phyloP scores from a whole-genome alignment of 2,797 vertebrate genomes.

The Manis crassicaudata region DNA sequence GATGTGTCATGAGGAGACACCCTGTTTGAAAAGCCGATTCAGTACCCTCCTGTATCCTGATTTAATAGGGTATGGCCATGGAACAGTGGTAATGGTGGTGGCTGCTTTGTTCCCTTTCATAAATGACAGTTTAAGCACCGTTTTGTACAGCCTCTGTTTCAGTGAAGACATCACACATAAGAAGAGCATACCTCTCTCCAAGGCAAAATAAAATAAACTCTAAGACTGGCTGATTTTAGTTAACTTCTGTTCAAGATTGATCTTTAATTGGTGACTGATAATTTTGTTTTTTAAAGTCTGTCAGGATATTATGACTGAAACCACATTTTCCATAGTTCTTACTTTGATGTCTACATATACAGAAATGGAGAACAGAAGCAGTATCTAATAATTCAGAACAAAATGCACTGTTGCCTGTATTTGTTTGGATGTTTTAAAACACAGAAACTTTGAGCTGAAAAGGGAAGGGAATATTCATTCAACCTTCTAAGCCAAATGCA shows the following conservation, averaged over 20 bases:
- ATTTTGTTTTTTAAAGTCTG: constrained; percentile 26
- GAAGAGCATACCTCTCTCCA: constrained; percentile 26
- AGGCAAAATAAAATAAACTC: constrained; percentile 33
- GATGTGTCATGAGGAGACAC: constrained; percentile 59
- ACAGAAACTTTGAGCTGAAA: constrained; percentile 31
- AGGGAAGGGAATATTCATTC: neutral
- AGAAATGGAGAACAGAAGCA: constrained; percentile 44
- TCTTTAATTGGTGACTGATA: constrained; percentile 5
- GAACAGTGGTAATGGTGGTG: neutral
- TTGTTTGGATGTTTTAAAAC: constrained; percentile 24
- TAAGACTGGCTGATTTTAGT: constrained; percentile 30
- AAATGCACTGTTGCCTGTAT: constrained; percentile 26
- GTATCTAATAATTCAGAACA: constrained; percentile 35
- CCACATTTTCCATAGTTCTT: neutral
- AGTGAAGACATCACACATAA: constrained; percentile 14
- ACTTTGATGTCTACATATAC: neutral
- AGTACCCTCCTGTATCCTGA: constrained; percentile 57
- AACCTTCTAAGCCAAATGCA: constrained; percentile 9
- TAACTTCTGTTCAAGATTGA: constrained; percentile 40
- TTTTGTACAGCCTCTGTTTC: neutral
- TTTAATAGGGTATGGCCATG: constrained; percentile 68
- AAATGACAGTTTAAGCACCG: constrained; percentile 36
- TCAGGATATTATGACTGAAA: constrained; percentile 28
- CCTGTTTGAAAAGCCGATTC: constrained; percentile 41
- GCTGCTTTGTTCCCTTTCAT: constrained; percentile 62